A percentile compares a stretch with the other conserved stretches of the same genome.
phyloP scores from a whole-genome alignment of 2,888 invertebrate species.

The Panopea generosa region DNA sequence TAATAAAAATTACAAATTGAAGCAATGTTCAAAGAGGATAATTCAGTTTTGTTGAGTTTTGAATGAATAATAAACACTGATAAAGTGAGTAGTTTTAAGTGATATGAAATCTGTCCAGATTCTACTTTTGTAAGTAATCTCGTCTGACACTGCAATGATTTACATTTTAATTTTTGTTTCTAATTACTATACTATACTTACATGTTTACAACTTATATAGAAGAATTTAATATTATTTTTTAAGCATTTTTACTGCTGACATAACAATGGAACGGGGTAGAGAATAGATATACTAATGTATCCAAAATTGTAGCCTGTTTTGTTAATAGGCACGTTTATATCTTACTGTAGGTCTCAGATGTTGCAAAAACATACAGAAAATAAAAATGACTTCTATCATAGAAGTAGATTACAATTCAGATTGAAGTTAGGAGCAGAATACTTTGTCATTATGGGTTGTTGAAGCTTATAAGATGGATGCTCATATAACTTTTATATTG shows the following conservation, averaged over 20 bases:
- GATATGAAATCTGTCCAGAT: no score
- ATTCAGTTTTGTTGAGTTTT: no score
- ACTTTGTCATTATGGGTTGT: no score
- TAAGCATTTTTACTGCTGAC: conserved; percentile 46
- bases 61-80: no score
- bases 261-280: conserved; percentile 27
- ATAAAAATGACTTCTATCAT: no score
- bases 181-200: neutral
- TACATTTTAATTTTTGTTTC: conserved; percentile 3
- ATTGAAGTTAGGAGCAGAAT: no score
- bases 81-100: no score
- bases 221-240: conserved; percentile 27
- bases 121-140: conserved; percentile 5
- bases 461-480: no score
- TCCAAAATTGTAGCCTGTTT: neutral
- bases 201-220: conserved; percentile 6
- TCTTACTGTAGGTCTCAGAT: neutral
- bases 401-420: no score
- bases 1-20: no score
- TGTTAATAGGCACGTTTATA: neutral
- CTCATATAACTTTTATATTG: no score
- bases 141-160: neutral
- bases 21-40: no score
- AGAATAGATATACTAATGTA: neutral
- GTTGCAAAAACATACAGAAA: neutral